These are phyloP conservation scores for Periophthalmus magnuspinnatus DNA, from an alignment of 2,797 vertebrate species.

Conservation along the genomic window DNA sequence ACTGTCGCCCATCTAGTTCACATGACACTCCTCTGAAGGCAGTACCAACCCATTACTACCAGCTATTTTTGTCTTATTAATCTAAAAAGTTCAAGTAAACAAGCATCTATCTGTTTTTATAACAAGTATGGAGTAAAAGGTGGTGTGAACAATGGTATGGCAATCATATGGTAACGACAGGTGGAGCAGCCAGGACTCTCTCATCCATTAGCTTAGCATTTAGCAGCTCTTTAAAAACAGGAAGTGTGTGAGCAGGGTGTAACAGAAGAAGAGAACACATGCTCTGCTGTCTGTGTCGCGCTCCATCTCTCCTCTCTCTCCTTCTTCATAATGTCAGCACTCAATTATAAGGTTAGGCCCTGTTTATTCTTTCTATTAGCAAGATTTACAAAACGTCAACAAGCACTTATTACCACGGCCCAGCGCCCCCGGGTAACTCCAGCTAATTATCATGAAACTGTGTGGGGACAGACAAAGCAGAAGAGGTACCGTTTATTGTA, in stretches of 20 bases:
- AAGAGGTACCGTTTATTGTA: neutral
- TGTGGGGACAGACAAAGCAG: slow-evolving; percentile 2
- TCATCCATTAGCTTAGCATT: slow-evolving; percentile 16
- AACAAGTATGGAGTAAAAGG: no score
- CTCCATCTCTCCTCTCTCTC: slow-evolving; percentile 53
- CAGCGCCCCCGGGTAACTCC: slow-evolving; percentile 50
- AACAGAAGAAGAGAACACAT: slow-evolving; percentile 48
- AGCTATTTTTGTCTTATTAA: no score
- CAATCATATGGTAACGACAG: neutral
- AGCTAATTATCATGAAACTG: slow-evolving; percentile 50
- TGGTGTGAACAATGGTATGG: neutral
- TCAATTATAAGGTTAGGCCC: slow-evolving; percentile 79
- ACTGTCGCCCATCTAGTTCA: no score
- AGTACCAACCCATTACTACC: no score
- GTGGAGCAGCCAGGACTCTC: slow-evolving; percentile 6
- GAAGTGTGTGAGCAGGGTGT: slow-evolving; percentile 42
- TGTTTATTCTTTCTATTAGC: slow-evolving; percentile 78
- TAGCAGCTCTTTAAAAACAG: slow-evolving; percentile 50
- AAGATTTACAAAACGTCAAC: slow-evolving; percentile 73
- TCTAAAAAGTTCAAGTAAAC: no score
- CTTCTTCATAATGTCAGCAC: slow-evolving; percentile 73
- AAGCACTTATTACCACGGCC: slow-evolving; percentile 64
- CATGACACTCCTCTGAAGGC: no score
- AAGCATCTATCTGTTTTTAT: no score
- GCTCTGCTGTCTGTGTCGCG: slow-evolving; percentile 21